Evolutionary conservation across 2,888 invertebrate species (phyloP), one percentile per base, ranked within the genome.

Genomic region (Herminia tarsipennalis): DNA sequence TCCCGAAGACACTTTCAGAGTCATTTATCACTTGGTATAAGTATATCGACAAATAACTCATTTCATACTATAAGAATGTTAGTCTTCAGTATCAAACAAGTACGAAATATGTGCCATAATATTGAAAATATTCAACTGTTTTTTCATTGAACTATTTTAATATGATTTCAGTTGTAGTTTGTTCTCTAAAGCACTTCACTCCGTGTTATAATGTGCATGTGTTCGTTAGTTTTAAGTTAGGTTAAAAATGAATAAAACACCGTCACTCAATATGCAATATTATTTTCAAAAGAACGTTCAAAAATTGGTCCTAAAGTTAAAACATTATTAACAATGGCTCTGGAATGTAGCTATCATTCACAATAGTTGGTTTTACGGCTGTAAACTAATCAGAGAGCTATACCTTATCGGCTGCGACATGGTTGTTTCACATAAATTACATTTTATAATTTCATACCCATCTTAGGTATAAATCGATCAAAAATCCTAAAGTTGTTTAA

Each of bases 281-380:
- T 90, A 90, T 90, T 91, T 88, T 89, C 87, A 88, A 90, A 90
- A 90, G 88, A 90, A 90, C 87, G 81, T 88, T 90, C 83, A 89
- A 91, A 91, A 91, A 90, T 90, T 90, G 90, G 90, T 90, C 90
- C 90, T 90, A 90, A 90, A 86, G 76, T 88, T 90, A 90, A 90
- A 90, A 89, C 87, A 88, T 87, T 86, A 83, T 88, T 89, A 90
- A 91, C 91, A 91, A 90, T 90, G 87, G 88, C 86, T 88, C 88
- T 91, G 91, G 91, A 91, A 91, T 91, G 91, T 91, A 72, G 74
- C 78, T 81, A 80, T 83, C 81, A 83, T 85, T 80, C 83, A 79
- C 74, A 80, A 79, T 77, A 73, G 72, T 78, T 76, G 76, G 79
- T 83, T 81, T 57, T 72, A 71, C 69, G 74, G 63, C 70, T 76